A percentile compares a stretch with the other conserved stretches of the same genome.
Evolutionary conservation across 1,140 invertebrate species (phyloP).

Genomic region (Zaprionus inermis): DNA sequence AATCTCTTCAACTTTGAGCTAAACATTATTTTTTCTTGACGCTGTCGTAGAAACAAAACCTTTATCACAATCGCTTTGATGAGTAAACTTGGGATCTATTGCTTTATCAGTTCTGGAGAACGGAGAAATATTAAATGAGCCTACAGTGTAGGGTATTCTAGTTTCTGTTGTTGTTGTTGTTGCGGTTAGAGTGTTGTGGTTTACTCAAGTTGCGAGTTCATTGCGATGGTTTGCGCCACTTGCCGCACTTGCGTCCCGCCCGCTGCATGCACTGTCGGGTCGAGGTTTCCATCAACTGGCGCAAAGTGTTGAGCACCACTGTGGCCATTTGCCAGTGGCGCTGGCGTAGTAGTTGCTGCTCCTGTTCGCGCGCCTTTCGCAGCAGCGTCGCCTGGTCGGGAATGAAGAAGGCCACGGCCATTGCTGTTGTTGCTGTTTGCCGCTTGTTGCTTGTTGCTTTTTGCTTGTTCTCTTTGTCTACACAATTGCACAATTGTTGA

Average conservation of each 20-base stretch:
- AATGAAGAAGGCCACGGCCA: conserved; percentile 78
- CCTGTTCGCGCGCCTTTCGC: conserved; percentile 69
- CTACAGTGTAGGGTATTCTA: background rate
- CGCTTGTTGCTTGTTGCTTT: conserved; percentile 17
- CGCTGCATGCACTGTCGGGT: conserved; percentile 57
- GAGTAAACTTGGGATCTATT: conserved; percentile 64
- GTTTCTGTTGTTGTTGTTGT: conserved; percentile 15
- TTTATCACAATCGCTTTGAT: conserved; percentile 84
- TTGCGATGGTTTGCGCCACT: conserved; percentile 72
- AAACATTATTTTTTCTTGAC: conserved; percentile 30
- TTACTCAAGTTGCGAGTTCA: conserved; percentile 47
- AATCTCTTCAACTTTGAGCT: conserved; percentile 48
- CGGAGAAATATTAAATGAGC: background rate
- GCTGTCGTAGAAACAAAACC: conserved; percentile 74
- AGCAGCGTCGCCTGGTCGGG: conserved; percentile 72
- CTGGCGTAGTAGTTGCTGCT: conserved; percentile 70
- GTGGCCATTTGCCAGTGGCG: conserved; percentile 74
- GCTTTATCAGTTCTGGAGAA: conserved; percentile 2
- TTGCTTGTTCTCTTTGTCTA: conserved; percentile 49
- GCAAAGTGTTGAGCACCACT: conserved; percentile 65
- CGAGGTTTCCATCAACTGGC: conserved; percentile 57
- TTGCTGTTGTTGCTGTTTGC: conserved; percentile 40
- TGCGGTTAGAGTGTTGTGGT: conserved; percentile 27
- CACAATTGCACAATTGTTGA: conserved; percentile 73
- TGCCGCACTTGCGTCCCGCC: conserved; percentile 61